Evolutionary conservation across 37 sponge, comb jelly and placozoan species (phyloP).

Genomic region (Cladorhizidae sp.): DNA sequence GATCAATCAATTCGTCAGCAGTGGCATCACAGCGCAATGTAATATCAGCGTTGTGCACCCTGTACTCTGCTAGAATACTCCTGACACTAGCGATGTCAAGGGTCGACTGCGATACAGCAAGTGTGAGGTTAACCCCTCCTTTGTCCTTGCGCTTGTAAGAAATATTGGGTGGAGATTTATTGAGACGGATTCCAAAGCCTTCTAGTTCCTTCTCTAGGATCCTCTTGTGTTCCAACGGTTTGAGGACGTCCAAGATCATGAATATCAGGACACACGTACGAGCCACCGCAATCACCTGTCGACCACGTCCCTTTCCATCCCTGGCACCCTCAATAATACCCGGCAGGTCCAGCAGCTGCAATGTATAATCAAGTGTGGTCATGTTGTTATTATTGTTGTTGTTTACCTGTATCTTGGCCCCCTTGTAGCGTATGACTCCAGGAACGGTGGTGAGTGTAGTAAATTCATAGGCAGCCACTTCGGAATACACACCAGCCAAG

Average conservation of each 20-base stretch:
- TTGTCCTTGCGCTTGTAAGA: constrained; percentile 92
- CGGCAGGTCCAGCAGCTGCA: constrained; percentile 94
- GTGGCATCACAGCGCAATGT: constrained; percentile 94
- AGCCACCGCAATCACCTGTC: constrained; percentile 97
- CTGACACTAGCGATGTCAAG: constrained; percentile 84
- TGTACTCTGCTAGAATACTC: constrained; percentile 91
- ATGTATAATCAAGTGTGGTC: not conserved
- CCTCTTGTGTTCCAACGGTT: constrained; percentile 95
- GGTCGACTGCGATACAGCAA: constrained; percentile 70
- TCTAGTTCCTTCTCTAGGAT: constrained; percentile 95
- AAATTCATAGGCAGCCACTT: constrained; percentile 98
- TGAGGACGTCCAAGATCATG: constrained; percentile 96
- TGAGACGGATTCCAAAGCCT: constrained; percentile 97
- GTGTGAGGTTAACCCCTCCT: constrained; percentile 95
- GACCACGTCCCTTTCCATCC: constrained; percentile 98
- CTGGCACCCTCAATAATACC: constrained; percentile 99
- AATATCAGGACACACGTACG: constrained; percentile 96
- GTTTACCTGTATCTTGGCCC: constrained; percentile 90
- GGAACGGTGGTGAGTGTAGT: constrained; percentile 98
- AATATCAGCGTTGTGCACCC: constrained; percentile 97
- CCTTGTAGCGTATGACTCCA: constrained; percentile 91
- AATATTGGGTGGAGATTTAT: constrained; percentile 96
- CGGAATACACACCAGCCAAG: constrained; percentile 98
- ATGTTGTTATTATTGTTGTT: not conserved
- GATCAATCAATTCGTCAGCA: constrained; percentile 97